Conservation (phyloP, 1,140 invertebrate species). For the Kradibia gibbosae region DNA sequence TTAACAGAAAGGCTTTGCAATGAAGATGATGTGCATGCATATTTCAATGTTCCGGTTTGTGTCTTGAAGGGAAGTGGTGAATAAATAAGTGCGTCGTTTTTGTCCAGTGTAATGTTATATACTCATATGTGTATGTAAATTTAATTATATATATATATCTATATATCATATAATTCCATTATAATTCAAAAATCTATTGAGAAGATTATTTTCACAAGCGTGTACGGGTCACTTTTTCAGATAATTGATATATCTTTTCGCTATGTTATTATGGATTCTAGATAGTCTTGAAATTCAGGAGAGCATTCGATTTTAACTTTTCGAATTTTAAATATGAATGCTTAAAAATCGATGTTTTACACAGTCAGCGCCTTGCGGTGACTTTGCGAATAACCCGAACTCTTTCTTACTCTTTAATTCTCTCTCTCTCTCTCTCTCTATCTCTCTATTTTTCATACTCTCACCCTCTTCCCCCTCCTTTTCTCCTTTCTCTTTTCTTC, state of each 20-base stretch:
- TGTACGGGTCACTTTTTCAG: not conserved
- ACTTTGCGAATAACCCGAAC: slow-evolving; percentile 16
- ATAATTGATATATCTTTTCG: not conserved
- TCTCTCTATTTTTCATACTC: not conserved
- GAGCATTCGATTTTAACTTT: not conserved
- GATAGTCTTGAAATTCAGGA: not conserved
- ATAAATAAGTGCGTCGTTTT: slow-evolving; percentile 11
- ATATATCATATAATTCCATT: not conserved
- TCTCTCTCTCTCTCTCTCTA: not conserved
- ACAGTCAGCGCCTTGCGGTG: slow-evolving; percentile 31
- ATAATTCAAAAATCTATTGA: not conserved
- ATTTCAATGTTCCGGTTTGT: not conserved
- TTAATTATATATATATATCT: not conserved
- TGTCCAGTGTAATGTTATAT: not conserved
- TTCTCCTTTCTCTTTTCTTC: not conserved
- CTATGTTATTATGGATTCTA: not conserved
- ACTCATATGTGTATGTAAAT: not conserved
- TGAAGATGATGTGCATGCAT: not conserved
- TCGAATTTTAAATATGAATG: not conserved
- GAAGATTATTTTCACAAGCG: not conserved
- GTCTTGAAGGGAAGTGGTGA: not conserved
- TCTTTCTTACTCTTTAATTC: not conserved
- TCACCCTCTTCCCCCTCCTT: not conserved
- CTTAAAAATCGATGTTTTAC: slow-evolving; percentile 36
- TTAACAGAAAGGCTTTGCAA: not conserved